phyloP scores from a whole-genome alignment of 2,797 vertebrate species.

The Myotis vivesi region DNA sequence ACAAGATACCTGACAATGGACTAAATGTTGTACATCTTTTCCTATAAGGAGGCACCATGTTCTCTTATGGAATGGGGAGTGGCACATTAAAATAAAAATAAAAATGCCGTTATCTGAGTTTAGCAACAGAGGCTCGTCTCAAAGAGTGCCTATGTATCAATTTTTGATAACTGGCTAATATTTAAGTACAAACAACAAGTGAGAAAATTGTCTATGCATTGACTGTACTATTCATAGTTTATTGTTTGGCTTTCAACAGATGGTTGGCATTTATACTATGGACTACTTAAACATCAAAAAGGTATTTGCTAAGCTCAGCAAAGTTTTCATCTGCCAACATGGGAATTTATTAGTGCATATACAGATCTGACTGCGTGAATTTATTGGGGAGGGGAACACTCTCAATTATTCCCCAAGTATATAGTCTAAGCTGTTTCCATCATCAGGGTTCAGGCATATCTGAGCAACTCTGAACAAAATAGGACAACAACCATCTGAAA shows the following conservation, averaged over 20 bases:
- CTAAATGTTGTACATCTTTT: neutral
- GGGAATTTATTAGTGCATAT: neutral
- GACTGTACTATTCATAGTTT: constrained; percentile 28
- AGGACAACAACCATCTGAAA: constrained; percentile 22
- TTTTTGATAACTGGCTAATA: neutral
- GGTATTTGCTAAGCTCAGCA: neutral
- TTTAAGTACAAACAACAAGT: constrained; percentile 36
- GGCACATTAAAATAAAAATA: neutral
- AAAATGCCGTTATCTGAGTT: constrained; percentile 7
- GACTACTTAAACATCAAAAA: constrained; percentile 25
- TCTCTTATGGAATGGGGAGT: neutral
- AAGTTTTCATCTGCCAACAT: neutral
- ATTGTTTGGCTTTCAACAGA: constrained; percentile 22
- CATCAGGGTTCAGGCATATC: neutral
- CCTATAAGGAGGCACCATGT: neutral
- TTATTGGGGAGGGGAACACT: neutral
- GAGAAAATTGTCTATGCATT: neutral
- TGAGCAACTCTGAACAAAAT: neutral
- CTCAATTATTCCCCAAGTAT: neutral
- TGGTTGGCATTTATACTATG: constrained; percentile 24
- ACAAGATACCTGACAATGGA: neutral
- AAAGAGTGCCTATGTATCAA: constrained; percentile 22
- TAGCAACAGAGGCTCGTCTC: neutral
- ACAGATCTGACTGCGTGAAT: neutral
- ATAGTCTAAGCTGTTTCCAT: neutral